These are phyloP conservation scores for Amphipoea oculea DNA, from an alignment of 2,888 invertebrate species.

Conservation along the genomic window DNA sequence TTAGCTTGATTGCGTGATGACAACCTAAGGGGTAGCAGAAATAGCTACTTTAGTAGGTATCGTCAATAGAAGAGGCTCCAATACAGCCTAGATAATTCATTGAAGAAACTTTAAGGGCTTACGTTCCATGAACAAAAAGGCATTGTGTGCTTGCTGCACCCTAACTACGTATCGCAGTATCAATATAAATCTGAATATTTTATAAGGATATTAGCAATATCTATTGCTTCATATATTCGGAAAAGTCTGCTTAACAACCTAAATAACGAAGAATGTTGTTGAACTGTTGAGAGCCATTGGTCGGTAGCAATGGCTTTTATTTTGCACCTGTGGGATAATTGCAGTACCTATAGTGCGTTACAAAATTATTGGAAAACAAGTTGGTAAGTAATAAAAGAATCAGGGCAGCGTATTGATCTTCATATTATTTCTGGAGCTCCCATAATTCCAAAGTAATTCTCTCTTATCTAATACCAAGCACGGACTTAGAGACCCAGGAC, in stretches of 20 bases:
- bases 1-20: slow-evolving; percentile 17
- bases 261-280: too few species aligned
- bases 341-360: too few species aligned
- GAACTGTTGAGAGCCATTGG: too few species aligned
- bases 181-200: too few species aligned
- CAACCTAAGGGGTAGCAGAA: background rate
- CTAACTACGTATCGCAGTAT: too few species aligned
- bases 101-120: background rate
- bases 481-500: background rate
- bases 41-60: background rate
- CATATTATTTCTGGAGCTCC: background rate
- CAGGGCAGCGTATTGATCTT: background rate
- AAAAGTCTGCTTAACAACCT: too few species aligned
- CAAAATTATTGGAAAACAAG: background rate
- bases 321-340: too few species aligned
- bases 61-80: background rate
- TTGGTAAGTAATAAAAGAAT: background rate
- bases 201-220: too few species aligned
- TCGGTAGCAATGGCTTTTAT: too few species aligned
- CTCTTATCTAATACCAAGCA: background rate
- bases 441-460: background rate
- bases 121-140: background rate
- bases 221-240: too few species aligned
- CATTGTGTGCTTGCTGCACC: background rate
- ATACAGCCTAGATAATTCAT: background rate